phyloP scores from a whole-genome alignment of 2,113 vertebrate genomes.

The Malurus melanocephalus region DNA sequence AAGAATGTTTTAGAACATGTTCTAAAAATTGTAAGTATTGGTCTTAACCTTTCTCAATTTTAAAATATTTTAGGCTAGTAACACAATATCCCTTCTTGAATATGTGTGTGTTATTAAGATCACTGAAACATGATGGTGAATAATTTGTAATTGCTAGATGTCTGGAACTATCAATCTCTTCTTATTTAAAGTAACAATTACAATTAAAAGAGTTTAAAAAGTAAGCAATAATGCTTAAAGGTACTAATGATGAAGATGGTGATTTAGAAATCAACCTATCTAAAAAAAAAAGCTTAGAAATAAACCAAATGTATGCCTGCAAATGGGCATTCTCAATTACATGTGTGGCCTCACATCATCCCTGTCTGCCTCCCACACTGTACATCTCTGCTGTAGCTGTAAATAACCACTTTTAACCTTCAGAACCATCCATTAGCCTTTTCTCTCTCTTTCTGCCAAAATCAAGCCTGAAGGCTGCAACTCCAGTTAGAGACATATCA shows the following conservation, averaged over 20 bases:
- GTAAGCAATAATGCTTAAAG: background rate
- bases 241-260: background rate
- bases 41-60: background rate
- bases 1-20: background rate
- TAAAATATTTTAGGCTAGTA: slow-evolving; percentile 12
- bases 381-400: background rate
- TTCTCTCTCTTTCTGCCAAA: background rate
- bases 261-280: background rate
- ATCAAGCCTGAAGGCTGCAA: background rate
- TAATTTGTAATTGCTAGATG: background rate
- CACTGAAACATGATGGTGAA: background rate
- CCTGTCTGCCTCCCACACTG: background rate
- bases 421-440: background rate
- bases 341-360: background rate
- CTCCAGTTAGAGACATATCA: background rate
- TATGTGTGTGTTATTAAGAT: background rate
- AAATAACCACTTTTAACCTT: background rate
- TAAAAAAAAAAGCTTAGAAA: background rate
- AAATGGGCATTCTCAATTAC: background rate
- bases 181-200: background rate
- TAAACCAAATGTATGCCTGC: background rate
- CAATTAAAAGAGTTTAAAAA: background rate
- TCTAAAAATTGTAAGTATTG: background rate
- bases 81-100: background rate
- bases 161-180: background rate